Base-by-base conservation (phyloP, 2,888 invertebrate species). In the Tubulanus polymorphus region DNA sequence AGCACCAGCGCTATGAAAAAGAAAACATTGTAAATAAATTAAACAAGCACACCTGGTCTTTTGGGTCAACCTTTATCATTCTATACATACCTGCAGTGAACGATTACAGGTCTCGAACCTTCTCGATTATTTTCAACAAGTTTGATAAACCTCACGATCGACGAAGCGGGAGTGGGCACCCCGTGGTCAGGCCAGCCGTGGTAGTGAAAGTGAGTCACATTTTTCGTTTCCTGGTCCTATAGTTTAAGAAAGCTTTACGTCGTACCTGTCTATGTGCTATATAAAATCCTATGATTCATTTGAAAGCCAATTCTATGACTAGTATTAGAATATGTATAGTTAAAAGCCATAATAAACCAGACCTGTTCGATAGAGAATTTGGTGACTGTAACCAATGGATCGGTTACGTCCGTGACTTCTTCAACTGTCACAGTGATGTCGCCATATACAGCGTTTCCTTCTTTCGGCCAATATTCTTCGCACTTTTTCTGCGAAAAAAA, bases 401-500 rank as follows among this genome's bases (percentile, higher is more conserved):
- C 72, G 37, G 70, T 70, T 56, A 70, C 71, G 51, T 69, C 67
- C 5, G 66, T 66, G 1, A 66, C 66, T 47, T 70, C 67, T 25
- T 70, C 57, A 6, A 65, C 62, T 48, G 69, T 66, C 5, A 72
- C 70, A 1, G 61, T 64, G 5, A 72, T 61, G 28, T 71, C 71
- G 3, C 73, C 72, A 50, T 71, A 71, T 51, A 65, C 64, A 41
- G 55, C 56, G 29, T 60, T 66, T 12, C 70, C 72, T 29, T 69
- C 70, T 48, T 66, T 64, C 5, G 73, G 71, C 73, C 73, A 72
- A 53, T 72, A 72, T 62, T 72, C 71, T 56, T 73, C 73, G 69
- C 73, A 73, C 56, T 73, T 73, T 66, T 69, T 73, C 72, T 73
- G 63, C n/a, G n/a, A n/a, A n/a, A n/a, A n/a, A n/a, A n/a, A n/a